Base-by-base conservation (phyloP, 2,797 vertebrate species). In the Brachymystax lenok region DNA sequence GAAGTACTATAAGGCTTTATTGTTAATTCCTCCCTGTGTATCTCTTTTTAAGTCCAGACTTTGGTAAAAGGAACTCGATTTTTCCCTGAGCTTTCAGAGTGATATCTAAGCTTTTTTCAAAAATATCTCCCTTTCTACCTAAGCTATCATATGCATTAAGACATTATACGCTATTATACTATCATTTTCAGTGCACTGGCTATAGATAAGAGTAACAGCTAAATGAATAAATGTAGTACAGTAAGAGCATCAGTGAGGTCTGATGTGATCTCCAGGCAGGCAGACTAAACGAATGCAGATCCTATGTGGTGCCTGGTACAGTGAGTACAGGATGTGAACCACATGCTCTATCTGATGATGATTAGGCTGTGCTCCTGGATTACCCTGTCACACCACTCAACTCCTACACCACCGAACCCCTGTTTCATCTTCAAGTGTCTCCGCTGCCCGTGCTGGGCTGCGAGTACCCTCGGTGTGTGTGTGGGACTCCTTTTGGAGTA, bases 271-370 rank as follows among this genome's bases (percentile, higher is more conserved):
- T 46, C n/a, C 40, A 3, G 35, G 6, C 27, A 52, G 30, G 64
- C 70, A 69, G 75, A 54, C 66, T 30, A 56, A 66, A 35, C 54
- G 68, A 66, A 76, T 40, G 66, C 74, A 40, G 17, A 69, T 51
- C 70, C 71, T 52, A 5, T 2, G 4, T 52, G 27, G 75, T 71
- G 50, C 68, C 27, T 63, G 50, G 27, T 70, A 61, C 68, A 13
- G 35, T 19, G 17, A 68, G 56, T n/a, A 12, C 56, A 13, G 19
- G 46, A 52, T 24, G 27, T 17, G 40, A 17, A 28, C 50, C 64
- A 35, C 33, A 46, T 66, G 17, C 4, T 12, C 33, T 56, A 61
- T 24, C 54, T 72, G 71, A 72, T 56, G 52, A 71, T 8, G 70
- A 54, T 54, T 28, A 13, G 66, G 51, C 5, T 35, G 19, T 50